Base-by-base conservation (phyloP, 2,797 vertebrate genomes). In the Poecile montanus region DNA sequence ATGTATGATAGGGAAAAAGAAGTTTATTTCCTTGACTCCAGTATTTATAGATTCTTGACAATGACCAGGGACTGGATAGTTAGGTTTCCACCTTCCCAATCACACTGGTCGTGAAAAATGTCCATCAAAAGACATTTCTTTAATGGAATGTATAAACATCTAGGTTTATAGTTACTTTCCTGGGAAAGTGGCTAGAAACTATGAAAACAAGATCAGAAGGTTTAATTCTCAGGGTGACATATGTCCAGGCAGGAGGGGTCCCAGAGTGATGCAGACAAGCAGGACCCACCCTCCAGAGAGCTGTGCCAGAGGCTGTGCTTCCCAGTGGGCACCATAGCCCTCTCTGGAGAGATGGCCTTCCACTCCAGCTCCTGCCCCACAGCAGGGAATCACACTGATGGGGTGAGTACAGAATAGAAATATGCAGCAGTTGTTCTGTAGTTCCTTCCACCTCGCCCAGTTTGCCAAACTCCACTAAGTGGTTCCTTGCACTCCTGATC, bases 271-370 rank as follows among this genome's bases (percentile, higher is more conserved):
- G 74, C 42, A 25, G 42, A 13, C 0, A 34, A 44, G 34, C 2
- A 4, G 44, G 42, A 87, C 30, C 6, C 3, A 8, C 12, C 18
- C 4, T 0, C 7, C 36, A 17, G 3, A 13, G 40, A 65, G 36
- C 58, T 47, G 27, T 63, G 40, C 45, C 0, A 0, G 23, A 44
- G 40, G 27, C 42, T 3, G 1, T 15, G 30, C 44, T 74, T 53
- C 21, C 29, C 19, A 2, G 19, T 2, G 1, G 22, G 30, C 65
- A 83, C 27, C 6, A 3, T 1, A 77, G 47, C 25, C 36, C 23
- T 20, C 40, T 48, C 40, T 7, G 1, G 27, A 45, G 34, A 42
- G 18, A 25, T n/a, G 45, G 13, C 57, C 45, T 67, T 57, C n/a
- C 32, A 6, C 66, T 65, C 13, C 11, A 65, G 48, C 30, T 79